Percentiles rank a stretch among this genome's conserved stretches.
Evolutionary conservation across 2,888 invertebrate genomes (phyloP).

Genomic region (Metopia argyrocephala): DNA sequence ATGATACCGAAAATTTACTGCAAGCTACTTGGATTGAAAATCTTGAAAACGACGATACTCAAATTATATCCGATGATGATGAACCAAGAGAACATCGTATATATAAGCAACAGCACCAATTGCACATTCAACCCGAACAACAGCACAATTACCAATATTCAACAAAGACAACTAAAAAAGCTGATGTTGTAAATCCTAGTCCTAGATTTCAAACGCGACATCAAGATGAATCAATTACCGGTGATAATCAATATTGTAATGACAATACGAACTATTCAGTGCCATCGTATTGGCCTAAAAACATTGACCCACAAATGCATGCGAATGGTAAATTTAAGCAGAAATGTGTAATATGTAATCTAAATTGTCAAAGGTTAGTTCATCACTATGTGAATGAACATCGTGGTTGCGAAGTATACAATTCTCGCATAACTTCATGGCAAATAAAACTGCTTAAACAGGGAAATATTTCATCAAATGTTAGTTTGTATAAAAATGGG

Average conservation of each 20-base stretch:
- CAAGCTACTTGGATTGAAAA: slow-evolving; percentile 68
- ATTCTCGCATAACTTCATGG: slow-evolving; percentile 66
- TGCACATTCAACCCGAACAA: neutral
- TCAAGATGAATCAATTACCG: slow-evolving; percentile 58
- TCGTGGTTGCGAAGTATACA: slow-evolving; percentile 69
- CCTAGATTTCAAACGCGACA: neutral
- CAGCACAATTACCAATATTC: neutral
- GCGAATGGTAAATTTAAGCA: slow-evolving; percentile 53
- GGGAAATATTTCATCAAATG: slow-evolving; percentile 58
- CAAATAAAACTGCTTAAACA: slow-evolving; percentile 62
- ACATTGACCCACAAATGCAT: slow-evolving; percentile 64
- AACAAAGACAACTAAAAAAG: neutral
- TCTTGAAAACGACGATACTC: slow-evolving; percentile 63
- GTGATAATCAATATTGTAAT: slow-evolving; percentile 51
- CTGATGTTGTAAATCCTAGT: neutral
- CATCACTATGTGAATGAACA: slow-evolving; percentile 71
- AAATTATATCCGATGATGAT: slow-evolving; percentile 65
- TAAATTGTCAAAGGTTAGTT: slow-evolving; percentile 66
- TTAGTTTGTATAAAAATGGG: slow-evolving; percentile 67
- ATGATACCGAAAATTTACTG: slow-evolving; percentile 65
- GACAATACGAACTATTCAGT: slow-evolving; percentile 40
- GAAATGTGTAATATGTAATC: slow-evolving; percentile 68
- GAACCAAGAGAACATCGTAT: slow-evolving; percentile 66
- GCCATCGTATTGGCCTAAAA: slow-evolving; percentile 63
- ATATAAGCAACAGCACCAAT: slow-evolving; percentile 62